Evolutionary conservation across 2,888 invertebrate species (phyloP), one percentile per base, ranked within the genome.

Genomic region (Eurois occulta): DNA sequence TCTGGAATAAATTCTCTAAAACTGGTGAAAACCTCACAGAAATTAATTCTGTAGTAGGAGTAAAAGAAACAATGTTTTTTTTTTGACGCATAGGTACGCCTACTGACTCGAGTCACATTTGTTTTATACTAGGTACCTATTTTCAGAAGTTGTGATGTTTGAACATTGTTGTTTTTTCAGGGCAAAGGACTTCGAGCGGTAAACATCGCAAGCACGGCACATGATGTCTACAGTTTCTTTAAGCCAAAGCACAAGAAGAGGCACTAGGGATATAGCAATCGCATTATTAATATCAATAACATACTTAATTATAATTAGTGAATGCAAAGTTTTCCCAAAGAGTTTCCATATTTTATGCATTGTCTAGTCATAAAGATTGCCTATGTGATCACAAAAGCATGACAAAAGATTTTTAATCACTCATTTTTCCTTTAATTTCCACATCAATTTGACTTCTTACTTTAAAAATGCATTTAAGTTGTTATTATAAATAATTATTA

Each of bases 151-250:
- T 60, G 16, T 16, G 28, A 58, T 16, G 28, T 38, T 72, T 7
- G 69, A 41, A 52, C 11, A 21, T 38, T 28, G 11, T 55, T 41
- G 13, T 66, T 8, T 55, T 92, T 92, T 71, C 88, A 94, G 94
- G 92, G 92, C 28, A 89, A 93, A 65, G 92, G 92, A 28, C 82
- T 94, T 11, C 90, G 91, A n/a, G 92, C 91, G 35, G 78, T 94
- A 52, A 93, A 92, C 80, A 87, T 93, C 71, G 93, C 92, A 28
- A 92, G 88, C 76, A 92, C 93, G n/a, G 92, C 90, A 0, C 91
- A 94, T 78, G 94, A 94, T 74, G 86, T 94, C n/a, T 90, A 86
- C 75, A 90, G 85, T 76, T 89, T 87, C 66, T 80, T 89, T 76
- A 88, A 82, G 55, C 90, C 85, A 24, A 92, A 89, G 76, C 86